Conservation (phyloP, 2,797 vertebrate species). For the Sebastes matsubarae region DNA sequence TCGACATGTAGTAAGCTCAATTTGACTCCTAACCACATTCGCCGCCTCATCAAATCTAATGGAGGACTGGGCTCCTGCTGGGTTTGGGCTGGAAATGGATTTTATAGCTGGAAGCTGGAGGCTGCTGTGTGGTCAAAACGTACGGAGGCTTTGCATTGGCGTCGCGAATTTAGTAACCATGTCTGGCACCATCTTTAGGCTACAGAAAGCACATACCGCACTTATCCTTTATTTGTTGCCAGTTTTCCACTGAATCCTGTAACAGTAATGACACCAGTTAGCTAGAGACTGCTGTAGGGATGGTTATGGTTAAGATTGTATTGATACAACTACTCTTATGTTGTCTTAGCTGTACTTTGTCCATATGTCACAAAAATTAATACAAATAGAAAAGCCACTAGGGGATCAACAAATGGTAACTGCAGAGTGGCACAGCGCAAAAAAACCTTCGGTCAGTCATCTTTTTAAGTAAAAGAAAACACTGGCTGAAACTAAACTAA, state of each 20-base stretch:
- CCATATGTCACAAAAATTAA: too few species aligned
- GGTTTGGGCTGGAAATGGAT: background rate
- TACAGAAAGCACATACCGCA: background rate
- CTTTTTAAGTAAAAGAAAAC: too few species aligned
- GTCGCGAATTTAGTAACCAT: background rate
- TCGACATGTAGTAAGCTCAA: background rate
- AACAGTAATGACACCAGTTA: background rate
- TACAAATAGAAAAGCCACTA: too few species aligned
- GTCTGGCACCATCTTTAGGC: background rate
- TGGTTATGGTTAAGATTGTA: too few species aligned
- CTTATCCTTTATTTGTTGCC: background rate
- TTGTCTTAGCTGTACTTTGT: too few species aligned
- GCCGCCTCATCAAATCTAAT: constrained; percentile 28
- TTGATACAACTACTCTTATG: too few species aligned
- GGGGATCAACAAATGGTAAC: too few species aligned
- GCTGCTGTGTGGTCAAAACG: background rate
- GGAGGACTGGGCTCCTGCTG: constrained; percentile 5
- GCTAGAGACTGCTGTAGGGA: background rate
- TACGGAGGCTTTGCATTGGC: background rate
- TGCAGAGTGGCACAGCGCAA: too few species aligned
- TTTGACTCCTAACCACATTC: background rate
- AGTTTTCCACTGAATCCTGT: background rate
- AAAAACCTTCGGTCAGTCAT: too few species aligned
- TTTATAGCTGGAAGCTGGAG: background rate
- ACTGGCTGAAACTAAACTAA: too few species aligned